These are phyloP conservation scores for Tupaia tana DNA, from an alignment of 2,113 vertebrate species.

Conservation along the genomic window DNA sequence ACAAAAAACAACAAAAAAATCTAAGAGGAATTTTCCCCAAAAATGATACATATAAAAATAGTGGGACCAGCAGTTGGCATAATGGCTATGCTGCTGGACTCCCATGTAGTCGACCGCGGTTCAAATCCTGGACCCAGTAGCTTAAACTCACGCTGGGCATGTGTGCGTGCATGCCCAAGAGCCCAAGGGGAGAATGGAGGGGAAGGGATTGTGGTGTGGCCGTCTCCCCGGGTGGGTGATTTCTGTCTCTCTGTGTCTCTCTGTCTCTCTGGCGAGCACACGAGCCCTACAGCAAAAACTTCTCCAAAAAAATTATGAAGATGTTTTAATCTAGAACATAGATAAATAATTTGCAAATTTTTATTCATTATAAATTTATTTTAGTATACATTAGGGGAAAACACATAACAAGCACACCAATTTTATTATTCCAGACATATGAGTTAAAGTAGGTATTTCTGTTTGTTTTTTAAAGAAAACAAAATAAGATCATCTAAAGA, in stretches of 20 bases:
- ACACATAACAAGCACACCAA: neutral
- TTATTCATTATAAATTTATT: neutral
- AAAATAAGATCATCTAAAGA: neutral
- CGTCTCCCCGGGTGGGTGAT: no score
- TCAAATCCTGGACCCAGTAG: no score
- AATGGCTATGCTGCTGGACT: no score
- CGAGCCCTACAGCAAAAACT: no score
- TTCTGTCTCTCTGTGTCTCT: no score
- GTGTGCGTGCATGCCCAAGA: no score
- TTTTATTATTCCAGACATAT: neutral
- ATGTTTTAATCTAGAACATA: neutral
- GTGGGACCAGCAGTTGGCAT: neutral
- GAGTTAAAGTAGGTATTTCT: neutral
- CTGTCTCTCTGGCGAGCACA: no score
- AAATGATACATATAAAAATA: neutral
- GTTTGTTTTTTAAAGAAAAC: neutral
- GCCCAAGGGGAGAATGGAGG: no score
- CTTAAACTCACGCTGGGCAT: no score
- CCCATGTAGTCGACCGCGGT: no score
- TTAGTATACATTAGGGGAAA: neutral
- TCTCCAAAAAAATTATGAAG: neutral
- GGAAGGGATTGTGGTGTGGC: no score
- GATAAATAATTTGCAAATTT: neutral
- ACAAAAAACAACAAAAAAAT: no score
- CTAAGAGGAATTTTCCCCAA: neutral